Evolutionary conservation across 2,797 vertebrate species (phyloP).

Genomic region (Cyprinella venusta): DNA sequence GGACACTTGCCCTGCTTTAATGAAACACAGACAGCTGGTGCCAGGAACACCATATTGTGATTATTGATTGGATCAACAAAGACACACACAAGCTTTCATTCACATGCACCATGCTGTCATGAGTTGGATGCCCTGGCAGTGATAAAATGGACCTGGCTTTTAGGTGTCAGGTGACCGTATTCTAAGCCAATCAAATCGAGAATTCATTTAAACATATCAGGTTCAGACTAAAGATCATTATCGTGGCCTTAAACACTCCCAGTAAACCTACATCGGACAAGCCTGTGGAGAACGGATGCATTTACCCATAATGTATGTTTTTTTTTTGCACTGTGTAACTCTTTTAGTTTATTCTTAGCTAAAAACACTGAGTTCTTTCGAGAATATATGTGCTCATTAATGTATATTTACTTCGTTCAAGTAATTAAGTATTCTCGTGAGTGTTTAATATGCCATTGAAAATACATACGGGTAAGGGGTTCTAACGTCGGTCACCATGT

Average conservation of each 20-base stretch:
- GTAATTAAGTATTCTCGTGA: too few relatives aligned
- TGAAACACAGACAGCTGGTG: slow-evolving; percentile 66
- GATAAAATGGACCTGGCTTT: slow-evolving; percentile 46
- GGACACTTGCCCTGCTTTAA: slow-evolving; percentile 64
- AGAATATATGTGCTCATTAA: too few relatives aligned
- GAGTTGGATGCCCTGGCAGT: slow-evolving; percentile 39
- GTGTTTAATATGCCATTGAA: too few relatives aligned
- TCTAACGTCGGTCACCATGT: too few relatives aligned
- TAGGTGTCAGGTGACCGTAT: slow-evolving; percentile 44
- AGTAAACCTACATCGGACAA: not conserved
- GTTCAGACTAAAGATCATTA: slow-evolving; percentile 9
- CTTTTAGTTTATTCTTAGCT: too few relatives aligned
- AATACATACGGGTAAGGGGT: too few relatives aligned
- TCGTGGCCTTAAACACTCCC: not conserved
- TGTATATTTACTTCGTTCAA: too few relatives aligned
- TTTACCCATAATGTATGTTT: not conserved
- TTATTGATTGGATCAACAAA: slow-evolving; percentile 63
- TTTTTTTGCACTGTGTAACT: too few relatives aligned
- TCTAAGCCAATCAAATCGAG: slow-evolving; percentile 36
- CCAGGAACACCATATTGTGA: slow-evolving; percentile 60
- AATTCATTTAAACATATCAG: too few relatives aligned
- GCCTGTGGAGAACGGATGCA: not conserved
- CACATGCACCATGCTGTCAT: slow-evolving; percentile 37
- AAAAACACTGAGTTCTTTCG: too few relatives aligned
- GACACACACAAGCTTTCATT: slow-evolving; percentile 48